A percentile compares a stretch with the other conserved stretches of the same genome.
Evolutionary conservation across 2,888 invertebrate species (phyloP).

Genomic region (Drosophila picticornis): DNA sequence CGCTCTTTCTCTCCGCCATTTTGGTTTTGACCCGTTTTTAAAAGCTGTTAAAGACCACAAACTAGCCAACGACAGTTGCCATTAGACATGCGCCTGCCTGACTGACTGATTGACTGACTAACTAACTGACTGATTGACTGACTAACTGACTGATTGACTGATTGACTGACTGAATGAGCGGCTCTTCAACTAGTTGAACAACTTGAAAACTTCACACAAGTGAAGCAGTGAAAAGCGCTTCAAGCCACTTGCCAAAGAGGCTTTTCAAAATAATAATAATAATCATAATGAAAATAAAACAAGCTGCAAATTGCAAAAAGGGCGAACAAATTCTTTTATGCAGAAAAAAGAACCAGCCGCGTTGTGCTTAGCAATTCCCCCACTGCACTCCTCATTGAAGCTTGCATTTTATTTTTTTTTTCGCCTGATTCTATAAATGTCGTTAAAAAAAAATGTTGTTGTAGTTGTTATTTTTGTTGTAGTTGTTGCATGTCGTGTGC

Average conservation of each 20-base stretch:
- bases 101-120: not conserved
- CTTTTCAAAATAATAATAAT: conserved; percentile 51
- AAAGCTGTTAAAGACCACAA: conserved; percentile 56
- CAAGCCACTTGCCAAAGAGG: conserved; percentile 63
- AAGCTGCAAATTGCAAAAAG: conserved; percentile 21
- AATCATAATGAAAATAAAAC: conserved; percentile 28
- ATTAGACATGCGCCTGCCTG: conserved; percentile 4
- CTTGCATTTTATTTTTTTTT: conserved; percentile 1
- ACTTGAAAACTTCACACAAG: conserved; percentile 72
- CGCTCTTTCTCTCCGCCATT: conserved; percentile 2
- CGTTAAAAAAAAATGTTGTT: conserved; percentile 42
- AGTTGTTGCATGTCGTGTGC: conserved; percentile 25
- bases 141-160: conserved; percentile 18
- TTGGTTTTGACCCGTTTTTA: conserved; percentile 67
- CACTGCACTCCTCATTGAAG: not conserved
- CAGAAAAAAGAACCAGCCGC: conserved; percentile 13
- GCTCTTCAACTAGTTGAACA: conserved; percentile 50
- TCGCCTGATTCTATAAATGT: conserved; percentile 42
- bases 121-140: conserved; percentile 10
- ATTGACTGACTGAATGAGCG: conserved; percentile 31
- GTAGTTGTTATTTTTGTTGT: conserved; percentile 9
- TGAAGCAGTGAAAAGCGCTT: conserved; percentile 76
- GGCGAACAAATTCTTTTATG: conserved; percentile 2
- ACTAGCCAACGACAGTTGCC: conserved; percentile 47
- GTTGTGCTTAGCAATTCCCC: conserved; percentile 23